Base-by-base conservation (phyloP, 2,797 vertebrate genomes). In the Aeoliscus strigatus region DNA sequence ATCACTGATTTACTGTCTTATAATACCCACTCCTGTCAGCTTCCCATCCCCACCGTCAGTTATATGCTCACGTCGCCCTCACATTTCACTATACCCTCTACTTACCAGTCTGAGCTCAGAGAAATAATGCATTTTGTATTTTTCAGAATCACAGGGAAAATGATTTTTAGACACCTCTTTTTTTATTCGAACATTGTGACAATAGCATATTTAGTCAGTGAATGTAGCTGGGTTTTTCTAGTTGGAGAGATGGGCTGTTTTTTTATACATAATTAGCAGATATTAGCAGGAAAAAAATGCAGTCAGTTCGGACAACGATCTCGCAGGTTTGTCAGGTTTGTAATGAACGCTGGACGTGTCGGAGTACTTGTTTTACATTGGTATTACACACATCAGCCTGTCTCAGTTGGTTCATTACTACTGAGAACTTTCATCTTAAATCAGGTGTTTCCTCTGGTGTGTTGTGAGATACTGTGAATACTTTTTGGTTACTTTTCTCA, bases 401-500 rank as follows among this genome's bases (percentile, higher is more conserved):
- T n/a, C n/a, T 24, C 46, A 44, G 34, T 16, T 16, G 21, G 14
- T 26, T 35, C 1, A 15, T 55, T 26, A 46, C n/a, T 36, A 25
- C 49, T 34, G 14, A 42, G 41, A 31, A 10, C 21, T 53, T 39
- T 10, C 31, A 31, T 60, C n/a, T n/a, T n/a, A n/a, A n/a, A n/a
- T n/a, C n/a, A 21, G 33, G 14, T 39, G 23, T 69, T 75, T 21
- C 32, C 48, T 57, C 28, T 41, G 49, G 42, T 43, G 32, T 52
- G 26, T 58, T 49, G 38, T 39, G 27, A 64, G 57, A 75, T 54
- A 37, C 56, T 70, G 42, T 66, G 66, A 80, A 73, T 75, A 61
- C 60, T 66, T 65, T 66, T 40, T 70, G 66, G 49, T 60, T 39
- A 61, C 6, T 68, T 53, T 50, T 60, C 61, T 48, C 72, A 97